phyloP scores from a whole-genome alignment of 2,888 invertebrate genomes.

The Holacanthella duospinosa region DNA sequence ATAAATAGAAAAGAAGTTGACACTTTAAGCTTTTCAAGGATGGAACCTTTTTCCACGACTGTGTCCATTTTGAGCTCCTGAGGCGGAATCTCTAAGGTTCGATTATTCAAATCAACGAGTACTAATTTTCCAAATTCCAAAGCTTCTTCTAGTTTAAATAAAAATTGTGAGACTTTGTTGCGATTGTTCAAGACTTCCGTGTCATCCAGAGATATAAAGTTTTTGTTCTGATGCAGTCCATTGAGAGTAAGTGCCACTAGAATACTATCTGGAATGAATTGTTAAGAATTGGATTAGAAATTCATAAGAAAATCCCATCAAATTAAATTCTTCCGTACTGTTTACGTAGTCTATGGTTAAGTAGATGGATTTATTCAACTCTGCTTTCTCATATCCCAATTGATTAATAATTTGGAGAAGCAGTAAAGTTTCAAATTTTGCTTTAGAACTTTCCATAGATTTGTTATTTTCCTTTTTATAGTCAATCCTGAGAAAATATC shows the following conservation, averaged over 20 bases:
- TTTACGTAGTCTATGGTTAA: neutral
- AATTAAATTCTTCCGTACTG: neutral
- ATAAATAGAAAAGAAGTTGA: neutral
- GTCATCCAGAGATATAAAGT: neutral
- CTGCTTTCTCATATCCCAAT: neutral
- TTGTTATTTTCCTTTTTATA: neutral
- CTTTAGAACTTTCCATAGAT: neutral
- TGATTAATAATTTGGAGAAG: neutral
- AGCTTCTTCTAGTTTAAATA: neutral
- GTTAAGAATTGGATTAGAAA: neutral
- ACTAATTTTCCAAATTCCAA: neutral
- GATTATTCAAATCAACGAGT: neutral
- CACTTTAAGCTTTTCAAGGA: neutral
- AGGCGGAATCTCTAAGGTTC: neutral
- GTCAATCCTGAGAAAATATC: neutral
- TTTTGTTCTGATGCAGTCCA: neutral
- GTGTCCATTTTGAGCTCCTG: neutral
- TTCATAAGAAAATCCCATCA: neutral
- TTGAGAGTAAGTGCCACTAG: neutral
- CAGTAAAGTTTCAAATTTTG: neutral
- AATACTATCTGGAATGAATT: neutral
- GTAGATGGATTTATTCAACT: neutral
- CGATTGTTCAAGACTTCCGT: neutral
- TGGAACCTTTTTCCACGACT: neutral
- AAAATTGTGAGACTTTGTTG: neutral